A percentile compares a stretch with the other conserved stretches of the same genome.
phyloP scores from a whole-genome alignment of 2,888 invertebrate genomes.

The Plebejus anna region DNA sequence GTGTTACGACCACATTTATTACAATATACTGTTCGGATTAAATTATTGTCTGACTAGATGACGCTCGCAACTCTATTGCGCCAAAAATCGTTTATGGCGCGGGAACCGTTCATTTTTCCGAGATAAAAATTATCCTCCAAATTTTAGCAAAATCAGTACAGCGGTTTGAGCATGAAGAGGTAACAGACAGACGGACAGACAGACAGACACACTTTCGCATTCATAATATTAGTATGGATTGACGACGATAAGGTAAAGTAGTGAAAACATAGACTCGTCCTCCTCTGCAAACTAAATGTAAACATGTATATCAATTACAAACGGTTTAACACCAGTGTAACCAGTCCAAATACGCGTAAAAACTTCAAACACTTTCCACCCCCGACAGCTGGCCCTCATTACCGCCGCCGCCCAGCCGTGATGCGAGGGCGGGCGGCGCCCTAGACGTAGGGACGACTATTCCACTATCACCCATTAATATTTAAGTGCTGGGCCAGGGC shows the following conservation, averaged over 20 bases:
- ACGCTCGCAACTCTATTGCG: too few species aligned
- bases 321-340: slow-evolving; percentile 39
- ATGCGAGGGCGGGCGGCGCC: slow-evolving; percentile 49
- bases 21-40: too few species aligned
- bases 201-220: too few species aligned
- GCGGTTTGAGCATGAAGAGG: too few species aligned
- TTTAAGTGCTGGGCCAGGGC: slow-evolving; percentile 36
- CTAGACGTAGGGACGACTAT: slow-evolving; percentile 33
- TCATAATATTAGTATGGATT: not conserved
- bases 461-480: slow-evolving; percentile 34
- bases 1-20: too few species aligned
- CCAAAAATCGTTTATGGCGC: too few species aligned
- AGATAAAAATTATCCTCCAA: too few species aligned
- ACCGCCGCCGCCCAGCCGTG: slow-evolving; percentile 66
- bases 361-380: slow-evolving; percentile 73
- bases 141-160: too few species aligned
- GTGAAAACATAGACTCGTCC: not conserved
- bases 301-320: slow-evolving; percentile 10
- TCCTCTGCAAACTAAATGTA: not conserved
- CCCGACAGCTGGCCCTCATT: slow-evolving; percentile 69
- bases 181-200: too few species aligned
- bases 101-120: too few species aligned
- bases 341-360: slow-evolving; percentile 63
- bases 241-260: not conserved
- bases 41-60: too few species aligned